These are phyloP conservation scores for Morelia viridis DNA, from an alignment of 2,797 vertebrate species.

Conservation along the genomic window DNA sequence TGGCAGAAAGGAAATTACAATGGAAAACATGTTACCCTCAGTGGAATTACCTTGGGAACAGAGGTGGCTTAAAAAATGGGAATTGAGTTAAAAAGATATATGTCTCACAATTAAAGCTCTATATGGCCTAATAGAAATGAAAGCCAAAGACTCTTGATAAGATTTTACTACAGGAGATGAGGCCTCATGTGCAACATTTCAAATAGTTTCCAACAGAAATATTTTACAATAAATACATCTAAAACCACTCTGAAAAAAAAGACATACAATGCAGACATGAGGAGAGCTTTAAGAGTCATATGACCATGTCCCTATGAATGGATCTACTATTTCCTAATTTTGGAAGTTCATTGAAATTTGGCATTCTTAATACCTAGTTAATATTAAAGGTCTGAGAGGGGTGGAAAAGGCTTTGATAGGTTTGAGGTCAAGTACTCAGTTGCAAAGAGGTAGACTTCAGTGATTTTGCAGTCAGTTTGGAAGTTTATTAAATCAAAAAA, in stretches of 20 bases:
- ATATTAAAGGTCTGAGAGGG: background rate
- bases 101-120: background rate
- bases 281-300: background rate
- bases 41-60: background rate
- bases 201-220: background rate
- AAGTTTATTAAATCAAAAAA: background rate
- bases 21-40: background rate
- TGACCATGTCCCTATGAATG: background rate
- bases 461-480: background rate
- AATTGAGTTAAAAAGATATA: background rate
- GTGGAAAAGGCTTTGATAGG: background rate
- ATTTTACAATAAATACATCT: conserved; percentile 1
- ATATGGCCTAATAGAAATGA: background rate
- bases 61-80: background rate
- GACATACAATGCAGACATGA: background rate
- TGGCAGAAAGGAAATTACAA: background rate
- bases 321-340: background rate
- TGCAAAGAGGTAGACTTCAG: background rate
- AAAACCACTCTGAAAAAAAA: background rate
- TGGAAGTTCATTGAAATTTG: background rate
- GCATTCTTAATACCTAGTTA: background rate
- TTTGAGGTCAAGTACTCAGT: background rate
- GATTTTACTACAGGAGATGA: background rate
- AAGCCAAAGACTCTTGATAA: background rate
- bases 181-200: background rate